Percentiles rank a stretch among this genome's conserved stretches.
Conservation (phyloP, 2,888 invertebrate genomes). For the Disparrhopalites patrizii region DNA sequence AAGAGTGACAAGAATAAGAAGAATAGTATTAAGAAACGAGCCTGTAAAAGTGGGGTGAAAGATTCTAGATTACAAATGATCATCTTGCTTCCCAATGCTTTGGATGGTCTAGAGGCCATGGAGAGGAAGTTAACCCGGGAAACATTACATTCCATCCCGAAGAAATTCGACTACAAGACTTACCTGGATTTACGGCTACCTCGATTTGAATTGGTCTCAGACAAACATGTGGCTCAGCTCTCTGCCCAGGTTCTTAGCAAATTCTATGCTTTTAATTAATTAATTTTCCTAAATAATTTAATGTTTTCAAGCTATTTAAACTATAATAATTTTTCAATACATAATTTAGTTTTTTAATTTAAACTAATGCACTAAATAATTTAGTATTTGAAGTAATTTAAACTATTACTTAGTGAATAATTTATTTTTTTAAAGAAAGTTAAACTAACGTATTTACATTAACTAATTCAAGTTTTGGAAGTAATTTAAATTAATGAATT, state of each 20-base stretch:
- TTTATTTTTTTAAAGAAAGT: neutral
- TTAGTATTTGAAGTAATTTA: neutral
- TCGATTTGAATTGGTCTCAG: conserved; percentile 64
- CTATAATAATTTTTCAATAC: too few relatives aligned
- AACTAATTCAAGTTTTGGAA: too few relatives aligned
- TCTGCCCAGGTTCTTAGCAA: conserved; percentile 14
- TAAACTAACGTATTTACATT: neutral
- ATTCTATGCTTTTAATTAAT: too few relatives aligned
- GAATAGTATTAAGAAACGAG: neutral
- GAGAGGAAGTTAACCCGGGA: conserved; percentile 59
- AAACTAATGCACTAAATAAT: neutral
- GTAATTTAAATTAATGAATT: too few relatives aligned
- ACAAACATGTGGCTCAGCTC: conserved; percentile 2
- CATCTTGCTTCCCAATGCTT: conserved; percentile 66
- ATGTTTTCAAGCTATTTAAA: too few relatives aligned
- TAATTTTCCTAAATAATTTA: too few relatives aligned
- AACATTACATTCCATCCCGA: conserved; percentile 56
- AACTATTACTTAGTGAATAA: neutral
- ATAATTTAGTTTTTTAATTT: neutral
- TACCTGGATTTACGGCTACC: conserved; percentile 67
- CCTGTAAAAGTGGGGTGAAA: conserved; percentile 24
- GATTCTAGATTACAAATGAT: conserved; percentile 63
- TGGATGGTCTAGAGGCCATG: conserved; percentile 61
- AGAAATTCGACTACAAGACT: conserved; percentile 58
- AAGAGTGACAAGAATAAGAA: too few relatives aligned